Conservation (phyloP, 2,888 invertebrate genomes). For the Marronus borbonicus region DNA sequence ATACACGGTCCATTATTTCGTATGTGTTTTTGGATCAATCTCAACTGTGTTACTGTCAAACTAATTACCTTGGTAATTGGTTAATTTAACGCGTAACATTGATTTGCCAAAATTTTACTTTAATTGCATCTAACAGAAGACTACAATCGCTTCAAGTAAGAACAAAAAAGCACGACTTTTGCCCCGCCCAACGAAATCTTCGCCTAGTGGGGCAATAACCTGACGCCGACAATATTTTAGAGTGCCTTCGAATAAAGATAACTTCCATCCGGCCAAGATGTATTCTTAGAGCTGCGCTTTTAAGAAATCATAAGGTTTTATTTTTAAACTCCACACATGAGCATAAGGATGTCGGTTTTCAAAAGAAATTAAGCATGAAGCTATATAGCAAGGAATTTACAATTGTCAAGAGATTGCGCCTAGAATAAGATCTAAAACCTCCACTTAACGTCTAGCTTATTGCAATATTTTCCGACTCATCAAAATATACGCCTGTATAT, state of each 20-base stretch:
- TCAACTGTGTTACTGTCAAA: background rate
- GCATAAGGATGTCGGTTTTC: too few relatives aligned
- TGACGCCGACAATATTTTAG: background rate
- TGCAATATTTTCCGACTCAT: background rate
- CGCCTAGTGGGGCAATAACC: background rate
- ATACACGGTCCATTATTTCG: background rate
- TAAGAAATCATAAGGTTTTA: too few relatives aligned
- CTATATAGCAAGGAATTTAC: too few relatives aligned
- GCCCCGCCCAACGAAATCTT: conserved; percentile 26
- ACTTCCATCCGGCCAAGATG: background rate
- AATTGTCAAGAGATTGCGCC: too few relatives aligned
- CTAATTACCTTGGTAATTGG: background rate
- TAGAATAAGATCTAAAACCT: background rate
- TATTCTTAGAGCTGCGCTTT: too few relatives aligned
- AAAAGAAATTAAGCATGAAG: too few relatives aligned
- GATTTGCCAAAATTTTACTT: background rate
- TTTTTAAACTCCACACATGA: too few relatives aligned
- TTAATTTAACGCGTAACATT: background rate
- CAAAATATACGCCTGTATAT: background rate
- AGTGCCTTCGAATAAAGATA: background rate
- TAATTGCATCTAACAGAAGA: background rate
- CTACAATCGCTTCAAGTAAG: background rate
- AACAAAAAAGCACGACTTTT: conserved; percentile 8
- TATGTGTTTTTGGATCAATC: background rate
- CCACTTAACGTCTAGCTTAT: background rate